Evolutionary conservation across 1,140 invertebrate species (phyloP), one percentile per base, ranked within the genome.

Genomic region (Neoseiulus cucumeris): DNA sequence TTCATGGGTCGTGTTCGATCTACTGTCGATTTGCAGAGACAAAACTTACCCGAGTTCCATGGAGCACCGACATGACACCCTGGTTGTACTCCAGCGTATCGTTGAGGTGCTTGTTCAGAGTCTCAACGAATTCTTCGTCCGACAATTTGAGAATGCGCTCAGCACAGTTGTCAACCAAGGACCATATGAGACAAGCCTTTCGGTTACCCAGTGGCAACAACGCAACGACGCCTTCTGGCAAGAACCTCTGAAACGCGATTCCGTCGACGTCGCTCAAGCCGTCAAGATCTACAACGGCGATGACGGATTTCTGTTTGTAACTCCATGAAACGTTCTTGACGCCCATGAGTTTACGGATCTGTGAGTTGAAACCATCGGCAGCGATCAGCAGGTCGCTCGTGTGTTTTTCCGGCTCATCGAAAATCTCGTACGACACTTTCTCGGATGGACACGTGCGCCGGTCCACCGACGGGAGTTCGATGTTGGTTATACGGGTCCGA

Each of bases 171-270:
- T 89, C 79, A 29, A 81, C 75, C 22, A 59, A 20, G 25, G 51
- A 59, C 51, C 51, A 59, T 12, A 59, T 59, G 9, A 59, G 51
- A 20, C 51, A 59, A 14, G 51, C 51, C 22, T 33, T 29, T 33
- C 33, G 29, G 28, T 39, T 39, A 75, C 78, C 81, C 79, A 88
- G 84, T 42, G 94, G 94, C 42, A 98, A 76, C 39, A 97, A 73
- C 17, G 93, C 94, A 33, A 98, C 81, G 0, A 91, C 89, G 2
- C 93, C 93, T 20, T 80, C 85, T 1, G 90, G 86, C 65, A 95
- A 75, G 77, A 97, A 98, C 68, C 91, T 81, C 75, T 98, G 94
- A 91, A 92, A 98, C 0, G 92, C 94, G 39, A 88, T 59, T 17
- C 51, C 51, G 22, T 59, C 51, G 51, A 59, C 51, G 33, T 59